A percentile compares a stretch with the other conserved stretches of the same genome.
These are phyloP conservation scores for Whitmania pigra DNA, from an alignment of 1,140 invertebrate genomes.

Conservation along the genomic window DNA sequence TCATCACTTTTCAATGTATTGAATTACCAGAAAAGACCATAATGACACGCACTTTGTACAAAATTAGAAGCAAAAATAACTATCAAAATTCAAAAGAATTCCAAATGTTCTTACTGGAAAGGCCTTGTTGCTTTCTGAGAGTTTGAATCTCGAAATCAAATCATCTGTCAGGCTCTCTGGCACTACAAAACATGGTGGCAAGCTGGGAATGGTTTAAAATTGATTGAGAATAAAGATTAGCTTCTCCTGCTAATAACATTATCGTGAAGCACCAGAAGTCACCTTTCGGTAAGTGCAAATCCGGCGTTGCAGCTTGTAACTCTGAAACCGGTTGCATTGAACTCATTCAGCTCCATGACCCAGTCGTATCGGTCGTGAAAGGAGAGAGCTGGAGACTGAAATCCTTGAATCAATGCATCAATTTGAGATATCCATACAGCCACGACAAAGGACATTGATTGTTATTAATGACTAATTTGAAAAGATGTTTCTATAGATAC, in stretches of 20 bases:
- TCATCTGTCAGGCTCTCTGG: constrained; percentile 5
- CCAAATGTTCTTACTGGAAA: constrained; percentile 12
- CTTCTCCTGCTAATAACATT: not conserved
- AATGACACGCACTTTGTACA: no score
- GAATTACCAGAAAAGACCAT: no score
- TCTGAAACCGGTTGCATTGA: constrained; percentile 2
- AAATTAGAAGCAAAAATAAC: no score
- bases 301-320: constrained; percentile 9
- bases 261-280: not conserved
- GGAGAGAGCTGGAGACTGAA: not conserved
- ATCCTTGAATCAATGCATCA: not conserved
- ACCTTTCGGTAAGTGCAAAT: constrained; percentile 4
- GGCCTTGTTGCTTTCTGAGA: not conserved
- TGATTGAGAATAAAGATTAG: not conserved
- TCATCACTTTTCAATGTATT: no score
- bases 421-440: not conserved
- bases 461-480: not conserved
- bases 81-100: no score
- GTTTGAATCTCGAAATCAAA: not conserved
- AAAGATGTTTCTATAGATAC: not conserved
- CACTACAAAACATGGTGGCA: constrained; percentile 16
- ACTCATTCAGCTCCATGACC: not conserved
- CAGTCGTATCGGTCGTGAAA: not conserved
- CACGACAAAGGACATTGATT: not conserved
- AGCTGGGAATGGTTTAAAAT: not conserved